Evolutionary conservation across 2,888 invertebrate species (phyloP), one percentile per base, ranked within the genome.

Genomic region (Parnassius orleans): DNA sequence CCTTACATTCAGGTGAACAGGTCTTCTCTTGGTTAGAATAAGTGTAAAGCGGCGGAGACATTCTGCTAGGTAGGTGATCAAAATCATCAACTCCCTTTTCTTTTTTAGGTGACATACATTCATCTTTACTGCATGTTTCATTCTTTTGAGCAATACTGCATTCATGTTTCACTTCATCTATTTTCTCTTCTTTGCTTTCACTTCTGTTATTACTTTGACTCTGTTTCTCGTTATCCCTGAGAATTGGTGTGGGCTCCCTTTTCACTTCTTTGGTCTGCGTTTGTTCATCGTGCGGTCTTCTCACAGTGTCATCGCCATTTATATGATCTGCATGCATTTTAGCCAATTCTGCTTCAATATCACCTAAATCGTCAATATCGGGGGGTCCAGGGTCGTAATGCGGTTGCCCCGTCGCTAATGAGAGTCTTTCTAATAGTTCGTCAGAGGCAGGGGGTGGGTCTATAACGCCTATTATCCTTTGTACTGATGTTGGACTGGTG

Each of bases 11-110:
- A 42, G 86, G 83, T 68, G 92, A 84, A 12, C 92, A 85, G 65
- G 90, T 86, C 75, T 94, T 94, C 75, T 95, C 95, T 57, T 94
- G 94, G 78, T 95, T 95, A 11, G 95, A 95, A 79, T 96, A 96
- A 0, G 96, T 96, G 78, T 95, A 96, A 15, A 95, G 86, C 7
- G 96, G 95, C 3, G 96, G 95, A 14, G 95, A 94, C 62, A 94
- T 93, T 67, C 95, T 91, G 68, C 95, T 93, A 14, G 95, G 95
- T 57, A 94, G 92, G n/a, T 94, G 94, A 75, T 95, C 94, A 71
- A 87, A 90, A 69, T 90, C 93, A 42, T 84, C 86, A 7, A 71
- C 54, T 10, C 69, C 69, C 58, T 80, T 80, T 54, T 81, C 81
- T 59, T 78, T 82, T 66, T 79, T 79, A 7, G 75, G 71, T 42